Evolutionary conservation across 2,797 vertebrate genomes (phyloP).

Genomic region (Rhynchonycteris naso): DNA sequence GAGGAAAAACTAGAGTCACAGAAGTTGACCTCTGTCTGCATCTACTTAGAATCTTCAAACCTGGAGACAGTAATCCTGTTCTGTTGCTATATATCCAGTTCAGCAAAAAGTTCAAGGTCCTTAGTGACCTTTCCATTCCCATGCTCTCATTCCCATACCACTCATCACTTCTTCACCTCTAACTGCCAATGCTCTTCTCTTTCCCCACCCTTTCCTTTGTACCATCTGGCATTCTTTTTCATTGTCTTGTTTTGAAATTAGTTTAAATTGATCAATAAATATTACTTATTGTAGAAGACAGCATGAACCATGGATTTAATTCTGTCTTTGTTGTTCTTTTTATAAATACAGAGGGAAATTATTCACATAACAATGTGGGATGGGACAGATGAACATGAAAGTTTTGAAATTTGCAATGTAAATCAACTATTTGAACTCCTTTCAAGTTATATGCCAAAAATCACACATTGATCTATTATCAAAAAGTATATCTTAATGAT

Average conservation of each 20-base stretch:
- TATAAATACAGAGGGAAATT: not conserved
- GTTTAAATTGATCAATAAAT: not conserved
- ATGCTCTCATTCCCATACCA: not conserved
- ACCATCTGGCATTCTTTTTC: not conserved
- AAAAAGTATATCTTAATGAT: not conserved
- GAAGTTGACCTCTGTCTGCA: too few relatives aligned
- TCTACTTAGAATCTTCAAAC: not conserved
- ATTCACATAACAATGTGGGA: not conserved
- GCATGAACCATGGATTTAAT: not conserved
- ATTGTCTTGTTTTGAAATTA: not conserved
- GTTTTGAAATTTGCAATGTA: not conserved
- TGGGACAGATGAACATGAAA: not conserved
- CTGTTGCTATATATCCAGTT: not conserved
- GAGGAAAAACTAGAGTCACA: not conserved
- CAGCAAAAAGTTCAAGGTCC: not conserved
- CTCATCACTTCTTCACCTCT: not conserved
- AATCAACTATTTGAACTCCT: slow-evolving; percentile 1
- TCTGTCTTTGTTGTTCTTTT: not conserved
- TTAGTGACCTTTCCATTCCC: not conserved
- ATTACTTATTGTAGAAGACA: not conserved
- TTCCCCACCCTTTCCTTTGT: not conserved
- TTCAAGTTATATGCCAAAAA: not conserved
- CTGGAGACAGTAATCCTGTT: not conserved
- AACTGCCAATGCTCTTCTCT: not conserved
- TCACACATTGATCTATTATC: not conserved